Percentiles rank a stretch among this genome's conserved stretches.
Evolutionary conservation across 1,140 invertebrate genomes (phyloP).

Genomic region (Rhyzopertha dominica): DNA sequence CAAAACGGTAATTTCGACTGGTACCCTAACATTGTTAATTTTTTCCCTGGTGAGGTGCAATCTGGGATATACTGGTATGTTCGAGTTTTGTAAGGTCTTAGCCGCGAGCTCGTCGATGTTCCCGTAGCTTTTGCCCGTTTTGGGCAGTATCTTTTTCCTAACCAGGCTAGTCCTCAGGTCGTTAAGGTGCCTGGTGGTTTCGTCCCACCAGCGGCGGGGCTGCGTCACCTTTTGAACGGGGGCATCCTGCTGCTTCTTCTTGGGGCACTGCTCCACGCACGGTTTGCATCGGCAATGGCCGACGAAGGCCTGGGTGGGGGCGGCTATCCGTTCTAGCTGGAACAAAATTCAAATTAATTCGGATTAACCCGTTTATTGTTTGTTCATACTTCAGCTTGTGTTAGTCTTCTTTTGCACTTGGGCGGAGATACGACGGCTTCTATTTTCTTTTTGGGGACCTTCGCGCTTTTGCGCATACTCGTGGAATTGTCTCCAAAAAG

Average conservation of each 20-base stretch:
- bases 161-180: conserved; percentile 27
- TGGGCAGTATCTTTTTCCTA: conserved; percentile 35
- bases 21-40: too few relatives aligned
- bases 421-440: conserved; percentile 6
- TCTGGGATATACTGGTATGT: conserved; percentile 39
- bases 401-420: conserved; percentile 30
- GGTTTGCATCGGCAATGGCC: conserved; percentile 23
- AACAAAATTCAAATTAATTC: conserved; percentile 14
- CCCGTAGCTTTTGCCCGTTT: conserved; percentile 7
- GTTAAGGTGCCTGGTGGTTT: conserved; percentile 37
- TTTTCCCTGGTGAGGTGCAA: conserved; percentile 33
- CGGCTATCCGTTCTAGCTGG: conserved; percentile 48
- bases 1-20: too few relatives aligned
- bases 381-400: conserved; percentile 37
- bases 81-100: conserved; percentile 18
- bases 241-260: conserved; percentile 8
- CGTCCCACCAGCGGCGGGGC: conserved; percentile 38
- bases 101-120: conserved; percentile 39
- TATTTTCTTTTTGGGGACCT: conserved; percentile 29
- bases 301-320: conserved; percentile 50
- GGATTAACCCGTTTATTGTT: conserved; percentile 7
- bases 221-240: conserved; percentile 14
- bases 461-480: conserved; percentile 29
- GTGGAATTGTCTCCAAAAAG: conserved; percentile 55
- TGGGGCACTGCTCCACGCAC: conserved; percentile 20